A percentile compares a stretch with the other conserved stretches of the same genome.
phyloP scores from a whole-genome alignment of 2,113 vertebrate genomes.

The Phaetusa simplex region DNA sequence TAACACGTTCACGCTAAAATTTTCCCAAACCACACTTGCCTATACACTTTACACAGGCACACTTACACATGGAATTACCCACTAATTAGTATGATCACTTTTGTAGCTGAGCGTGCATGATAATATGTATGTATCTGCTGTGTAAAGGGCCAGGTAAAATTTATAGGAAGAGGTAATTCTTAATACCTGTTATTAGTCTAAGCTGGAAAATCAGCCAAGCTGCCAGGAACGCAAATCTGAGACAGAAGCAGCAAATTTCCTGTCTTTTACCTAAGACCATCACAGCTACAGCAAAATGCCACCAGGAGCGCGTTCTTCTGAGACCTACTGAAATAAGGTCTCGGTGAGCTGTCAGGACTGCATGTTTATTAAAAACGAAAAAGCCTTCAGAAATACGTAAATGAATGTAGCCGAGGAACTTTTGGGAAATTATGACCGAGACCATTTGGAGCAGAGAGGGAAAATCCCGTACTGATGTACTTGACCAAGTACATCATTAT shows the following conservation, averaged over 20 bases:
- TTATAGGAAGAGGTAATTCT: not conserved
- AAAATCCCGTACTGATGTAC: not conserved
- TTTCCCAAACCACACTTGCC: not conserved
- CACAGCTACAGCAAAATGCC: not conserved
- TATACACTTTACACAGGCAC: rapidly evolving
- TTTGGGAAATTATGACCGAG: not conserved
- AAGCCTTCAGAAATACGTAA: not conserved
- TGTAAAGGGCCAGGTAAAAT: not conserved
- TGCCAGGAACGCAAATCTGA: not conserved
- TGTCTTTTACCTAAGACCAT: not conserved
- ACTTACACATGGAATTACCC: not conserved
- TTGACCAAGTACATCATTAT: not conserved
- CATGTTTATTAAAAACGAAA: not conserved
- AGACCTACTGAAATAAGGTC: not conserved
- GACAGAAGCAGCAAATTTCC: not conserved
- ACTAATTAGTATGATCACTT: not conserved
- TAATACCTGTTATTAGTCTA: not conserved
- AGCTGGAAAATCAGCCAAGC: not conserved
- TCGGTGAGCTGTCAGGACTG: not conserved
- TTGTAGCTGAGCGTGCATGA: rapidly evolving
- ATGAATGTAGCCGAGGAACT: not conserved
- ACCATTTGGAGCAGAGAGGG: not conserved
- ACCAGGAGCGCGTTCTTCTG: not conserved
- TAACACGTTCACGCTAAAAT: not conserved
- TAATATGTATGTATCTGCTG: not conserved